Evolutionary conservation across 2,113 vertebrate species (phyloP), one percentile per base, ranked within the genome.

Genomic region (Hucho hucho): DNA sequence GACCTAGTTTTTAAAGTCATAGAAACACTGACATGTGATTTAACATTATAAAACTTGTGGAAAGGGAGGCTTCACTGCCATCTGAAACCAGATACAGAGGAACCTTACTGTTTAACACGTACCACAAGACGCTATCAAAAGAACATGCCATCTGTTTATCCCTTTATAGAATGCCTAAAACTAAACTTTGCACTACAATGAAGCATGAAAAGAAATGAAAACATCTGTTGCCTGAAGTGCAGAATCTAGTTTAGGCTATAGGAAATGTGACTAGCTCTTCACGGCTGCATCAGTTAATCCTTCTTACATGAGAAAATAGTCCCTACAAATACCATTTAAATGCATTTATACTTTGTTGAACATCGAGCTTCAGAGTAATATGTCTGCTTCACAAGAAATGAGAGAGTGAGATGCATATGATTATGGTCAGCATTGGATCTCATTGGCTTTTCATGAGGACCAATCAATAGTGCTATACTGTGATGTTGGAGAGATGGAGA

Each of bases 1-100:
- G 75, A 71, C 61, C 75, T 76, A 71, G 65, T 70, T 78, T 70
- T 56, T 69, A 16, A 25, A 66, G 22, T 49, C 73, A 53, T 69
- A n/a, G 76, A 72, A 80, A 58, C 64, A 47, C 72, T 64, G 81
- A 83, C 86, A 88, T 90, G 85, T 90, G 88, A 76, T 88, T 85
- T 82, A 83, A 74, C 61, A 79, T 83, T 87, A 83, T 47, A 78
- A 61, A 73, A 43, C 37, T 9, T 43, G 37, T 43, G 37, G 37
- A 43, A 87, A 84, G 84, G 70, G 68, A 73, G 73, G 32, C 67
- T 86, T 58, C 64, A 43, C 63, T 83, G 76, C 74, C 73, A 83
- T 81, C 29, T 75, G 11, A 69, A 24, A 72, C 70, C 70, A 80
- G 29, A 77, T 64, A 25, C 1, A 3, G 32, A 74, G 70, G 68